phyloP scores from a whole-genome alignment of 1,140 invertebrate genomes.

The Euwallacea fornicatus region DNA sequence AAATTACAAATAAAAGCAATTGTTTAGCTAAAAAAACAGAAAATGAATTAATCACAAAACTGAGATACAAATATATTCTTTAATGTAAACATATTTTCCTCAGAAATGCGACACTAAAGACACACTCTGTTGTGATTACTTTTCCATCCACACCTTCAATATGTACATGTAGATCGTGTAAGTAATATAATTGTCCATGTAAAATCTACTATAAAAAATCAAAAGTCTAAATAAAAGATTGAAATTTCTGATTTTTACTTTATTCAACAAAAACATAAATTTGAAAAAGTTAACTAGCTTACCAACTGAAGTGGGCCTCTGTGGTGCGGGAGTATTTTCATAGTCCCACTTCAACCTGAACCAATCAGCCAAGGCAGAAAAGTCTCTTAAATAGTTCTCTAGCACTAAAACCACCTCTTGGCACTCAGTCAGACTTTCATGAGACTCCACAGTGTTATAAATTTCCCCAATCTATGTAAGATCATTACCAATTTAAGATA shows the following conservation, averaged over 20 bases:
- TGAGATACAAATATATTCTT: too few relatives aligned
- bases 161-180: too few relatives aligned
- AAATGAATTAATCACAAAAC: not conserved
- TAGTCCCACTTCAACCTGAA: slow-evolving; percentile 91
- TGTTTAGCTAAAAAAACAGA: not conserved
- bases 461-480: slow-evolving; percentile 67
- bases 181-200: too few relatives aligned
- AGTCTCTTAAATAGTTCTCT: slow-evolving; percentile 92
- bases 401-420: slow-evolving; percentile 92
- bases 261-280: too few relatives aligned
- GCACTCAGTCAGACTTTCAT: slow-evolving; percentile 77
- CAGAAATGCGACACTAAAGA: too few relatives aligned
- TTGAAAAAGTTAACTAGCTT: not conserved
- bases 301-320: slow-evolving; percentile 77
- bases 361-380: slow-evolving; percentile 90
- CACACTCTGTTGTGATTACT: too few relatives aligned
- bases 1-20: not conserved
- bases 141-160: too few relatives aligned
- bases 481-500: not conserved
- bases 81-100: too few relatives aligned
- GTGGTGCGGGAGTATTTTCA: slow-evolving; percentile 81
- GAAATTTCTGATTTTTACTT: too few relatives aligned
- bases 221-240: not conserved
- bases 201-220: too few relatives aligned
- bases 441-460: slow-evolving; percentile 76